Percentiles rank a stretch among this genome's conserved stretches.
Evolutionary conservation across 2,888 invertebrate species (phyloP).

Genomic region (Lottia scabra): DNA sequence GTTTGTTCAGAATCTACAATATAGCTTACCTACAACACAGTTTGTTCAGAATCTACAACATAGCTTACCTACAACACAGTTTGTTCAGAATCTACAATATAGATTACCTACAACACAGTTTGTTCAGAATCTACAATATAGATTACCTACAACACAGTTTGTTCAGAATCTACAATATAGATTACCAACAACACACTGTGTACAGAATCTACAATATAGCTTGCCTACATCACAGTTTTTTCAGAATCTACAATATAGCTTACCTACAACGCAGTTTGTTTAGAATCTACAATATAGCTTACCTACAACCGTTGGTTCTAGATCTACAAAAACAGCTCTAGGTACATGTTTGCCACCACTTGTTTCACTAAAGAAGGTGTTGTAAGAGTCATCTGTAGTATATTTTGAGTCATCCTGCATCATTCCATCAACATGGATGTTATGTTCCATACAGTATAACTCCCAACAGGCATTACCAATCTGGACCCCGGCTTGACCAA

Average conservation of each 20-base stretch:
- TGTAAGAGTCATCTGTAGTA: neutral
- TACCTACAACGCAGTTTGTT: too few species aligned
- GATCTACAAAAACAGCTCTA: neutral
- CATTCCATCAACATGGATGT: neutral
- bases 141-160: neutral
- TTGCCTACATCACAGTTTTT: too few species aligned
- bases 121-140: neutral
- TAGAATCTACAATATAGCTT: neutral
- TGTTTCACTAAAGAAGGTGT: neutral
- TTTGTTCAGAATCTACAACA: too few species aligned
- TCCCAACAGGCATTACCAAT: conserved; percentile 3
- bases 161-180: neutral
- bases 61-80: too few species aligned
- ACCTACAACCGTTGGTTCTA: neutral
- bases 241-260: too few species aligned
- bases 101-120: too few species aligned
- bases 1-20: neutral
- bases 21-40: too few species aligned
- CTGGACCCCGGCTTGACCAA: neutral
- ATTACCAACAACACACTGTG: too few species aligned
- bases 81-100: too few species aligned
- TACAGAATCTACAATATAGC: neutral
- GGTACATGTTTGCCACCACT: neutral
- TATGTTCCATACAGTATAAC: neutral
- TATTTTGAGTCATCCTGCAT: conserved; percentile 4